Conservation (phyloP, 2,113 vertebrate species). For the Rousettus leschenaultii region DNA sequence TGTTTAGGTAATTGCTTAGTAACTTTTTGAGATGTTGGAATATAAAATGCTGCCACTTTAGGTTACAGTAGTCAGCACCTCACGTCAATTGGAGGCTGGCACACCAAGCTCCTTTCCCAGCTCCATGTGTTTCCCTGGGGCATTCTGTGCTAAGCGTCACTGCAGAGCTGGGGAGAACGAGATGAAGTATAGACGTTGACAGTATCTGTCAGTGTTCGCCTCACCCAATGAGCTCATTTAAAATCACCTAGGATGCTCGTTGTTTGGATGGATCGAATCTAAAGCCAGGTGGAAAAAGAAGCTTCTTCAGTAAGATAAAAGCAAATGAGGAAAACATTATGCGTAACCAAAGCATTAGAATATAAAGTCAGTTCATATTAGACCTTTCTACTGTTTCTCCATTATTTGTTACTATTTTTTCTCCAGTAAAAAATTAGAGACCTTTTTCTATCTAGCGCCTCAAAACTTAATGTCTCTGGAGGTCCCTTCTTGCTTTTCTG, state of each 20-base stretch:
- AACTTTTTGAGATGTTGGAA: conserved; percentile 14
- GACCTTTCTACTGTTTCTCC: neutral
- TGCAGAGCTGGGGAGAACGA: neutral
- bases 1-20: neutral
- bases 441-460: neutral
- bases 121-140: neutral
- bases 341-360: neutral
- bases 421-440: neutral
- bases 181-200: conserved; percentile 29
- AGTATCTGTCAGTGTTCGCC: conserved; percentile 67
- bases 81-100: accelerated
- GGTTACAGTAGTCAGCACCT: neutral
- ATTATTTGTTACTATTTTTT: neutral
- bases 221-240: conserved; percentile 37
- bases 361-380: neutral
- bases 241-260: conserved; percentile 8
- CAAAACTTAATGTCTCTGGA: neutral
- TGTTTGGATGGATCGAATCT: conserved; percentile 52
- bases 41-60: neutral
- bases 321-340: conserved; percentile 44
- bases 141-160: neutral
- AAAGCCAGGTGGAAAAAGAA: conserved; percentile 54
- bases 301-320: conserved; percentile 58
- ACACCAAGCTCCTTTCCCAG: neutral
- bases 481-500: neutral